Evolutionary conservation across 2,888 invertebrate genomes (phyloP).

Genomic region (Drosophila vallismaia): DNA sequence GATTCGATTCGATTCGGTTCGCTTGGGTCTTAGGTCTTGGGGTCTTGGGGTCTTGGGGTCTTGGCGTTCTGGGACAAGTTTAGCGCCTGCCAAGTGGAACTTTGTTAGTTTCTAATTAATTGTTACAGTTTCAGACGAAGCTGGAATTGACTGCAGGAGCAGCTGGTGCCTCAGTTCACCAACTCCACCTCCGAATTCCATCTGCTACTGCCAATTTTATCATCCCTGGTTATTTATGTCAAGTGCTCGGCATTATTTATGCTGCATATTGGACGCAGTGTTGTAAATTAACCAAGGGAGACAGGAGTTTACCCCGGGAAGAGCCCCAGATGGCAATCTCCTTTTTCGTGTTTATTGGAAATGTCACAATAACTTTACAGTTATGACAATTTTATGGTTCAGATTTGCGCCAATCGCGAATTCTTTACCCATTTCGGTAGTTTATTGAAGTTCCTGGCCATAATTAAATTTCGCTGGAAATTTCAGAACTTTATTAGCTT

Average conservation of each 20-base stretch:
- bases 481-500: not conserved
- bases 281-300: constrained; percentile 64
- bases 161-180: constrained; percentile 40
- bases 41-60: constrained; percentile 9
- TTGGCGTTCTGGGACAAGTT: constrained; percentile 55
- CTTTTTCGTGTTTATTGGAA: constrained; percentile 50
- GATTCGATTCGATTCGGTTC: constrained; percentile 4
- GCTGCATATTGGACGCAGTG: constrained; percentile 71
- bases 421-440: constrained; percentile 12
- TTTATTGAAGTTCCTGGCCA: constrained; percentile 13
- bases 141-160: constrained; percentile 49
- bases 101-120: constrained; percentile 79
- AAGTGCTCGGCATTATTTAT: constrained; percentile 71
- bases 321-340: constrained; percentile 56
- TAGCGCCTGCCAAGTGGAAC: constrained; percentile 75
- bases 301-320: not conserved
- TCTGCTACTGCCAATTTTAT: constrained; percentile 53
- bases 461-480: constrained; percentile 18
- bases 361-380: constrained; percentile 69
- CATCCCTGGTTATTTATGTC: constrained; percentile 73
- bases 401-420: constrained; percentile 25
- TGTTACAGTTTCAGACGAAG: constrained; percentile 70
- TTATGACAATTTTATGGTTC: constrained; percentile 66
- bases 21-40: constrained; percentile 12
- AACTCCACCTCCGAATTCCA: constrained; percentile 9